Evolutionary conservation across 2,113 vertebrate species (phyloP), one percentile per base, ranked within the genome.

Genomic region (Grammomys surdaster): DNA sequence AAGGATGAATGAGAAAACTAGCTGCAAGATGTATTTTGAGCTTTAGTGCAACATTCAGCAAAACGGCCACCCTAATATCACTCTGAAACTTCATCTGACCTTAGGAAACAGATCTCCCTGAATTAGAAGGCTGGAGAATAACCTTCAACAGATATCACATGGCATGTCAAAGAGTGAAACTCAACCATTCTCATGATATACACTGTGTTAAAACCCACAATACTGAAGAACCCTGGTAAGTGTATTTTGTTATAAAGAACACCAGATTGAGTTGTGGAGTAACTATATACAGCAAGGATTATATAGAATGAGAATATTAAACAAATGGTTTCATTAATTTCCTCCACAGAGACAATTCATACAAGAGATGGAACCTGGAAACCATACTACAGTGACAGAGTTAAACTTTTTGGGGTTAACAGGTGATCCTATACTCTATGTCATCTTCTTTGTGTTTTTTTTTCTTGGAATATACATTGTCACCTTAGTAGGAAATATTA

Each of bases 331-430:
- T 89, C 75, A 19, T 43, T 12, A 89, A 93, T 93, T 94, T 17
- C 33, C 3, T 93, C 67, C 14, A 33, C 67, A 69, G 67, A 69
- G 31, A 36, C 13, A 14, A 69, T 33, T 36, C 31, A 16, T 69
- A 82, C 40, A 88, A 3, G 17, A 95, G 63, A 89, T 75, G 96
- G 60, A 94, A 3, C 3, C 1, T 33, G 90, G 48, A 89, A 98
- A 97, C 2, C 24, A 5, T 51, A 97, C 82, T 17, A 0, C 0
- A 0, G 93, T 97, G 87, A 97, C 72, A 31, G 54, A 94, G 0
- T 97, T 98, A 69, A 2, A 97, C 78, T 63, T 98, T 76, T 93
- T 96, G 0, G 98, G 98, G 0, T 85, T 98, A 85, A 98, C 97
- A 0, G 60, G 94, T 0, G 19, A 97, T 43, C 82, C 97, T 0